Evolutionary conservation across 2,113 vertebrate genomes (phyloP).

Genomic region (Oxyura jamaicensis): DNA sequence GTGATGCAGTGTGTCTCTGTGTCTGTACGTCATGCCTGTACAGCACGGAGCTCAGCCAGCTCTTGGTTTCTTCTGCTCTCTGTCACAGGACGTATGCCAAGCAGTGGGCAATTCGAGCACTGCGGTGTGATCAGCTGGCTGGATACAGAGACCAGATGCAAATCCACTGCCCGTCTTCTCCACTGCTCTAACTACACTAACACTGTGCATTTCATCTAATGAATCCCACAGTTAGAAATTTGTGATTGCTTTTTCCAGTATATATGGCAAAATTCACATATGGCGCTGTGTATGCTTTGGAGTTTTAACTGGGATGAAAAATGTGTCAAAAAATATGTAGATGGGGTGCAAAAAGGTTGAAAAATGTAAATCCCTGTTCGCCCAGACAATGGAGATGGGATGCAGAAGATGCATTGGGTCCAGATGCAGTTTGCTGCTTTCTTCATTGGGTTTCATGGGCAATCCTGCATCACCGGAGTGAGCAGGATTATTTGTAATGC

Average conservation of each 20-base stretch:
- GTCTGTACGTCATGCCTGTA: neutral
- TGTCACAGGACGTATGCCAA: rapidly evolving
- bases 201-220: neutral
- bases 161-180: neutral
- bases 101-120: neutral
- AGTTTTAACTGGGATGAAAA: neutral
- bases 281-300: neutral
- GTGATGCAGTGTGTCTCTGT: neutral
- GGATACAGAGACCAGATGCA: neutral
- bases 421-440: neutral
- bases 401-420: neutral
- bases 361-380: neutral
- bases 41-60: neutral
- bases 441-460: neutral
- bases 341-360: neutral
- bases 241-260: neutral
- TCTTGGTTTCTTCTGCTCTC: neutral
- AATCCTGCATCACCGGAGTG: neutral
- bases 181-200: neutral
- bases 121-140: neutral
- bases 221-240: neutral
- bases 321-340: no score
- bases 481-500: neutral
- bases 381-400: neutral
- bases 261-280: neutral